Base-by-base conservation (phyloP, 2,113 vertebrate species). In the Dendrocopos noguchii region DNA sequence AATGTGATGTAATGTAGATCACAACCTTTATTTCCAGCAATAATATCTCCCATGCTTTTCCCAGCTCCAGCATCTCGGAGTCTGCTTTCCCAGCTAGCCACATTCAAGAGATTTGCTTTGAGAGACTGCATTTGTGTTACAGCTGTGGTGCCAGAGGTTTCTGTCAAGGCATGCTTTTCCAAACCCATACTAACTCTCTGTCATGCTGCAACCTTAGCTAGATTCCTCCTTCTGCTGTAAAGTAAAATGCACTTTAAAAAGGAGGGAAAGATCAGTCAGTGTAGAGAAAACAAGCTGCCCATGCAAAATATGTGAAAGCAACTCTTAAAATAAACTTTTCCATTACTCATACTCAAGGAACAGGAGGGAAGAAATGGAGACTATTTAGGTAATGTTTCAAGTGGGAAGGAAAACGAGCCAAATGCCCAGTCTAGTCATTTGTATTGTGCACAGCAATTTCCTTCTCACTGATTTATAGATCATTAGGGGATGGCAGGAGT, bases 301-400 rank as follows among this genome's bases (percentile, higher is more conserved):
- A 2, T 21, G 57, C 20, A 53, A 60, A 78, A 78, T 72, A 83
- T 28, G 24, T 28, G 15, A 80, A 64, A 88, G 44, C 61, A 77
- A 6, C 21, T 71, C 47, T 83, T 83, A 73, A 79, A 75, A 81
- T 81, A 77, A 68, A 86, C 47, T 92, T 93, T 81, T 86, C 79
- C 61, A 14, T 88, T 88, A 75, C 47, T 88, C 80, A 56, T 71
- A 6, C 8, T 71, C 47, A n/a, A 47, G 33, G 70, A 91, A 82
- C 42, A 42, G 1, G 7, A 80, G 25, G 55, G 21, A 74, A 74
- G 76, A 80, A 74, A 27, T 15, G 9, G 46, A 50, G 73, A 8
- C 47, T 64, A 1, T 74, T 84, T 63, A 73, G 66, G 75, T 70
- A 52, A 27, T 46, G 46, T 64, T 78, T 88, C 24, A 80, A 71